Evolutionary conservation across 2,113 vertebrate species (phyloP).

Genomic region (Parotia lawesii): DNA sequence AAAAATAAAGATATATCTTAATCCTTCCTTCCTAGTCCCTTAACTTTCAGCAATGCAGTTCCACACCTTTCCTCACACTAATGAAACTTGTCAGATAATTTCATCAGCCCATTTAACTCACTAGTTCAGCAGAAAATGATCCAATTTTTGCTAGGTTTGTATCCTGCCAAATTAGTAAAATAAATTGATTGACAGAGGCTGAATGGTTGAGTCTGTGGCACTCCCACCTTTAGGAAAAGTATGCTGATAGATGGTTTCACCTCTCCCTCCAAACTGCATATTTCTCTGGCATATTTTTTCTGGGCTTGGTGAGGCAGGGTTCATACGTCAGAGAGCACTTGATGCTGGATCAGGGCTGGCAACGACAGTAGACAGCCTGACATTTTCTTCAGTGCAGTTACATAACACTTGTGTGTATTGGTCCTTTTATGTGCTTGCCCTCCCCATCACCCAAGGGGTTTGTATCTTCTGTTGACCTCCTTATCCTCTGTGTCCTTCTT

Average conservation of each 20-base stretch:
- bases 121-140: conserved; percentile 12
- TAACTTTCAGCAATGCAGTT: neutral
- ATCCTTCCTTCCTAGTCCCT: neutral
- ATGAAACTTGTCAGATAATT: conserved; percentile 37
- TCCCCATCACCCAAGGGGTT: neutral
- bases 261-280: neutral
- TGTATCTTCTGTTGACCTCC: neutral
- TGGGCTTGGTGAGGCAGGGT: neutral
- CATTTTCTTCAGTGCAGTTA: neutral
- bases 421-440: neutral
- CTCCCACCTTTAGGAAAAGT: neutral
- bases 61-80: neutral
- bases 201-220: neutral
- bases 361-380: neutral
- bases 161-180: conserved; percentile 21
- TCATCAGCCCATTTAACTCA: conserved; percentile 4
- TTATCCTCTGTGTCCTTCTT: neutral
- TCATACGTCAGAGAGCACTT: neutral
- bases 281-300: neutral
- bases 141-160: neutral
- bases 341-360: neutral
- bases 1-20: neutral
- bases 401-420: rapidly evolving
- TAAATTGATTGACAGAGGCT: neutral
- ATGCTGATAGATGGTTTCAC: neutral